Evolutionary conservation across 1,140 invertebrate genomes (phyloP).

Genomic region (Trichomalopsis sarcophagae): DNA sequence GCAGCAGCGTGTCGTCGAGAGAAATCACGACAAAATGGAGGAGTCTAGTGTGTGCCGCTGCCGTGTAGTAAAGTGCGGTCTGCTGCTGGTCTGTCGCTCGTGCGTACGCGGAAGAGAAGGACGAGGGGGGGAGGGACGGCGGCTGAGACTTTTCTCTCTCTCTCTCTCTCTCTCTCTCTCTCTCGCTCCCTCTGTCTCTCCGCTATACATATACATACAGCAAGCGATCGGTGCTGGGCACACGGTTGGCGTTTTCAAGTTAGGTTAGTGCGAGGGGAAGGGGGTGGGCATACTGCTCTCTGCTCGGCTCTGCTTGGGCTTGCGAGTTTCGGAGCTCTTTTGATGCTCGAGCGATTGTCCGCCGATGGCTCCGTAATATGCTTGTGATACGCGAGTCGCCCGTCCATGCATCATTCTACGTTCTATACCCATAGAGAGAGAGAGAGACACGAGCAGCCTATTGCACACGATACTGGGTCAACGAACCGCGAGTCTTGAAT

Average conservation of each 20-base stretch:
- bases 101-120: conserved; percentile 44
- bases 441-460: too few relatives aligned
- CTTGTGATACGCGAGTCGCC: too few relatives aligned
- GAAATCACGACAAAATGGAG: conserved; percentile 51
- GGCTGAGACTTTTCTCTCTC: neutral
- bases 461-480: neutral
- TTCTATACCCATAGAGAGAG: too few relatives aligned
- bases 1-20: neutral
- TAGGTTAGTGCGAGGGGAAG: neutral
- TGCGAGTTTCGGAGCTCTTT: too few relatives aligned
- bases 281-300: neutral
- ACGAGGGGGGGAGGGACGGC: conserved; percentile 41
- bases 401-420: too few relatives aligned
- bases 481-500: neutral
- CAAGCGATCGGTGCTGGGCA: neutral
- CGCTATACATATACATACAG: conserved; percentile 15
- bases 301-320: too few relatives aligned
- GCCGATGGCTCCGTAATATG: too few relatives aligned
- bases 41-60: conserved; percentile 18
- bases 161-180: neutral
- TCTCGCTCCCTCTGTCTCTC: neutral
- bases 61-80: neutral
- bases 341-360: too few relatives aligned
- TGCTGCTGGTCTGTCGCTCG: conserved; percentile 25
- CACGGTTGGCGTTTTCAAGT: neutral